These are phyloP conservation scores for Cheirogaleus major DNA, from an alignment of 2,797 vertebrate species.

Conservation along the genomic window DNA sequence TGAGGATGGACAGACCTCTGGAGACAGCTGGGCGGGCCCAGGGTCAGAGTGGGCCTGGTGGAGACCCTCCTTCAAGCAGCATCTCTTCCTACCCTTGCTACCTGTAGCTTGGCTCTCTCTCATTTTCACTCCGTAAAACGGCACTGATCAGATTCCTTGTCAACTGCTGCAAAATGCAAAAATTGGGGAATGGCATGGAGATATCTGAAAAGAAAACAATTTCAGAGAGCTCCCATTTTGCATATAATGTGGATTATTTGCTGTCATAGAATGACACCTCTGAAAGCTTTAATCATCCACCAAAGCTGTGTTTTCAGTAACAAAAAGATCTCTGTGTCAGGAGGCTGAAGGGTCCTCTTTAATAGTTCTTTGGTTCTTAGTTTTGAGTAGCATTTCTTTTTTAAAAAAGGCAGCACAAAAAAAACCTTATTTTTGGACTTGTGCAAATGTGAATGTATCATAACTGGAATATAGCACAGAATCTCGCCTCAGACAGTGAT, in stretches of 20 bases:
- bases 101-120: not conserved
- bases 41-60: rapidly evolving
- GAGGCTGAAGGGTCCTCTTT: not conserved
- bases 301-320: not conserved
- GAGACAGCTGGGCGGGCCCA: too few species aligned
- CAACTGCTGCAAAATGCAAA: not conserved
- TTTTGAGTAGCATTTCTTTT: not conserved
- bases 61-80: not conserved
- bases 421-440: not conserved
- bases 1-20: not conserved
- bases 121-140: not conserved
- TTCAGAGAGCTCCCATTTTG: not conserved
- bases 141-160: not conserved
- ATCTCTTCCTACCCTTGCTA: rapidly evolving
- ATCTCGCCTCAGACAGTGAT: not conserved
- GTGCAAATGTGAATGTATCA: not conserved
- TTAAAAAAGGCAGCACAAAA: not conserved
- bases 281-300: not conserved
- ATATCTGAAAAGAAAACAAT: not conserved
- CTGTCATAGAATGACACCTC: not conserved
- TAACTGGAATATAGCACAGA: rapidly evolving
- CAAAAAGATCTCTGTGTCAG: not conserved
- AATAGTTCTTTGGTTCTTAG: not conserved
- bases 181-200: not conserved
- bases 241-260: not conserved